phyloP scores from a whole-genome alignment of 1,140 invertebrate species.

The fruit fly (Drosophila melanogaster) region Release_6_plus_ISO1_MT NC_004354.4:20852001-20852500 shows the following conservation, averaged over 20 bases:
- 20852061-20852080: conserved; percentile 57
- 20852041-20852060: conserved; percentile 45
- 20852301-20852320: conserved; percentile 82
- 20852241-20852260: conserved; percentile 65
- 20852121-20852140: conserved; percentile 38
- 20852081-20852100: conserved; percentile 72
- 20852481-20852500: not conserved
- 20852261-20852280: not conserved
- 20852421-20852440: conserved; percentile 70
- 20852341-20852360: conserved; percentile 66
- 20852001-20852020: conserved; percentile 39
- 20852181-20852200: conserved; percentile 57
- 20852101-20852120: conserved; percentile 75
- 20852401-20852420: conserved; percentile 69
- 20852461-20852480: conserved; percentile 27
- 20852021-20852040: conserved; percentile 44
- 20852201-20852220: conserved; percentile 80
- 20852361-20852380: conserved; percentile 50
- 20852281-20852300: conserved; percentile 57
- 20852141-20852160: conserved; percentile 1
- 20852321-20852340: conserved; percentile 77
- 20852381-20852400: conserved; percentile 65
- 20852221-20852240: conserved; percentile 52
- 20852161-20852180: conserved; percentile 34
- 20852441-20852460: conserved; percentile 51